Evolutionary conservation across 2,888 invertebrate species (phyloP).

Genomic region (Andrena camellia): DNA sequence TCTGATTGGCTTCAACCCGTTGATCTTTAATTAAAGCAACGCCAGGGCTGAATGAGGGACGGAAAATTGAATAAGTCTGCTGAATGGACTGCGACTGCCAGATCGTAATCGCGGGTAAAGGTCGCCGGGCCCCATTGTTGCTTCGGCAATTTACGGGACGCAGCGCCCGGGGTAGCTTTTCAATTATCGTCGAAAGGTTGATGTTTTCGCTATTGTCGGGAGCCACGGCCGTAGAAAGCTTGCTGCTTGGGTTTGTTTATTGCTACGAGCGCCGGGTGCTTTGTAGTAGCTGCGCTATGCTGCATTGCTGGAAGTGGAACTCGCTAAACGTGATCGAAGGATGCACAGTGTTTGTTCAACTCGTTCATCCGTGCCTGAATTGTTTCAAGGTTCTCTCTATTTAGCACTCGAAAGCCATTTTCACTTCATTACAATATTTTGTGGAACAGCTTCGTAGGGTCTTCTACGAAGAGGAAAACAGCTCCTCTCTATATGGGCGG

Average conservation of each 20-base stretch:
- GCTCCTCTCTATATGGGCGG: too few species aligned
- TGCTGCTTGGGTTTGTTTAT: conserved; percentile 11
- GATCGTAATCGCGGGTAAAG: conserved; percentile 52
- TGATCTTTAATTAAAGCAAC: conserved; percentile 60
- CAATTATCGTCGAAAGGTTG: conserved; percentile 42
- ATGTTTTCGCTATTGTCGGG: conserved; percentile 1
- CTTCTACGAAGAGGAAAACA: too few species aligned
- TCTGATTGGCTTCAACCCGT: conserved; percentile 32
- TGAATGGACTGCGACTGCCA: conserved; percentile 11
- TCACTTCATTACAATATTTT: too few species aligned
- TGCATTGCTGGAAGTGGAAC: not conserved
- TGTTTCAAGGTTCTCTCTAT: too few species aligned
- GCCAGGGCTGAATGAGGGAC: conserved; percentile 2
- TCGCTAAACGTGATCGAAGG: not conserved
- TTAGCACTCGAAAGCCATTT: too few species aligned
- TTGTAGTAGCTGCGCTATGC: conserved; percentile 3
- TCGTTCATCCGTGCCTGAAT: too few species aligned
- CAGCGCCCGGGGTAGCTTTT: conserved; percentile 39
- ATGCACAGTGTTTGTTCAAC: not conserved
- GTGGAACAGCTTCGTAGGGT: too few species aligned
- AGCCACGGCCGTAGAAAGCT: not conserved
- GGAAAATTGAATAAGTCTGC: conserved; percentile 32
- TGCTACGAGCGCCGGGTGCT: not conserved
- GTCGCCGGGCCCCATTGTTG: conserved; percentile 36
- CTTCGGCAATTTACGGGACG: conserved; percentile 11